Conservation (phyloP, 2,888 invertebrate species). For the Isoperla grammatica region DNA sequence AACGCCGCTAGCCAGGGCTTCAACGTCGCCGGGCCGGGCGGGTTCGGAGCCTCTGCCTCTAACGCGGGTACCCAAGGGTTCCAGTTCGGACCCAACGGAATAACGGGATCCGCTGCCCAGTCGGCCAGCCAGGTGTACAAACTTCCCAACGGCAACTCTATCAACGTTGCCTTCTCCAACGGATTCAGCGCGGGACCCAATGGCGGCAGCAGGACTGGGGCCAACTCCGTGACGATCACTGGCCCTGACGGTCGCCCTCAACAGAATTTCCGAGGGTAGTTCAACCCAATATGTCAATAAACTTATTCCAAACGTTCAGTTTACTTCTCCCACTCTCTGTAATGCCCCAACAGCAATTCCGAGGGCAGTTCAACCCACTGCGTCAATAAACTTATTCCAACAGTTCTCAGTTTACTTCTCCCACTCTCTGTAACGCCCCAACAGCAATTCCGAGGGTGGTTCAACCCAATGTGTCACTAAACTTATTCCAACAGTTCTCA, state of each 20-base stretch:
- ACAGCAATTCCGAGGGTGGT: too few relatives aligned
- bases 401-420: too few relatives aligned
- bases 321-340: too few relatives aligned
- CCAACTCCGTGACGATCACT: neutral
- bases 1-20: constrained; percentile 31
- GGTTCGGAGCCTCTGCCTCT: constrained; percentile 43
- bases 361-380: too few relatives aligned
- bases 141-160: constrained; percentile 43
- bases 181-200: constrained; percentile 38
- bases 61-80: constrained; percentile 42
- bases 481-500: too few relatives aligned
- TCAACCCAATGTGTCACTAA: too few relatives aligned
- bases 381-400: too few relatives aligned
- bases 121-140: constrained; percentile 42
- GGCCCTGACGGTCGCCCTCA: constrained; percentile 7
- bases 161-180: constrained; percentile 42
- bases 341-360: too few relatives aligned
- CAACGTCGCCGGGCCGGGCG: constrained; percentile 28
- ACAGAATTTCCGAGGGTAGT: neutral
- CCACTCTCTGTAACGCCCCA: too few relatives aligned
- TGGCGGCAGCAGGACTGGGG: neutral
- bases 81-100: constrained; percentile 36
- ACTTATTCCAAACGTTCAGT: too few relatives aligned
- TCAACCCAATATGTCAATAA: neutral
- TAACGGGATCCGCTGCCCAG: constrained; percentile 40